These are phyloP conservation scores for Ferdinandea cuprea DNA, from an alignment of 2,888 invertebrate species.

Conservation along the genomic window DNA sequence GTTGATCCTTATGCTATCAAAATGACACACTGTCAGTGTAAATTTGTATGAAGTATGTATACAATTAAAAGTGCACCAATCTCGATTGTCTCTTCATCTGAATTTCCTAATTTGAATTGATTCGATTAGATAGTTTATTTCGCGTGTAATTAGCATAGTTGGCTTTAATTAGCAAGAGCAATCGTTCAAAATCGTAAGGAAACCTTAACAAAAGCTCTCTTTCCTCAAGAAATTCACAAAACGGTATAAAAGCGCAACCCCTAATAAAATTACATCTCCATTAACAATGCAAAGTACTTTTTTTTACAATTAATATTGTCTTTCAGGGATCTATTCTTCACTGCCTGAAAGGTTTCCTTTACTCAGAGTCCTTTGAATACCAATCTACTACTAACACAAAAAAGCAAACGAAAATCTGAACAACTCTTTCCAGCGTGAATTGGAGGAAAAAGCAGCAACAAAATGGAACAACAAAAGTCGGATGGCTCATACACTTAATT, in stretches of 20 bases:
- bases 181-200: too few relatives aligned
- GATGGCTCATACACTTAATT: slow-evolving; percentile 71
- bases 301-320: slow-evolving; percentile 53
- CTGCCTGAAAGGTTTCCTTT: slow-evolving; percentile 32
- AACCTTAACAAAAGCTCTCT: slow-evolving; percentile 35
- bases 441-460: slow-evolving; percentile 43
- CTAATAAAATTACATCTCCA: slow-evolving; percentile 64
- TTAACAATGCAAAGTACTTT: slow-evolving; percentile 65
- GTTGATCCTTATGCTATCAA: too few relatives aligned
- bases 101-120: too few relatives aligned
- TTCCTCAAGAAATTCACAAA: slow-evolving; percentile 29
- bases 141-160: too few relatives aligned
- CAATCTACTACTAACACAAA: not conserved
- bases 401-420: slow-evolving; percentile 1
- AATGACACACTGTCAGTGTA: too few relatives aligned
- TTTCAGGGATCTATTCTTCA: slow-evolving; percentile 11
- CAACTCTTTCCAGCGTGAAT: slow-evolving; percentile 28
- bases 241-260: slow-evolving; percentile 42
- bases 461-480: slow-evolving; percentile 64
- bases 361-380: slow-evolving; percentile 29
- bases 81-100: too few relatives aligned
- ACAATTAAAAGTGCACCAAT: too few relatives aligned
- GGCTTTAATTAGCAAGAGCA: too few relatives aligned
- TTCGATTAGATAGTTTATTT: too few relatives aligned
- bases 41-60: too few relatives aligned